Base-by-base conservation (phyloP, 2,797 vertebrate genomes). In the Chrosomus eos region DNA sequence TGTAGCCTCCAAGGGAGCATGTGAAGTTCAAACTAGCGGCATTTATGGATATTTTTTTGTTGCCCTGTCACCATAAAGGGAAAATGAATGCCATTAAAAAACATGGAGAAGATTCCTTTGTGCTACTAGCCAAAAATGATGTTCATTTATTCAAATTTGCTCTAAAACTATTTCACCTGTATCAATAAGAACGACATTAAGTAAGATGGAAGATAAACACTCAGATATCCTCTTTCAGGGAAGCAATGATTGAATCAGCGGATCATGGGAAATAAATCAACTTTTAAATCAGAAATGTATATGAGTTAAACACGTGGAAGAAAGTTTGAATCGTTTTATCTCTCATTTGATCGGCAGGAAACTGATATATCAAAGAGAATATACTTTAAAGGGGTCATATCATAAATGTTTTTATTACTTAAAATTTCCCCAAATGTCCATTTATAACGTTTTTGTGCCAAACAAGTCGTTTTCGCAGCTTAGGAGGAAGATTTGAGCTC, bases 141-240 rank as follows among this genome's bases (percentile, higher is more conserved):
- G 58, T 53, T 64, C 31, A 66, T 82, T 75, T 60, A 53, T 75
- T 66, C 58, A 48, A n/a, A 74, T 51, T 74, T 74, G 40, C 81
- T 66, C 33, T 36, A 36, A 75, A 82, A 21, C 16, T 26, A 80
- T 64, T 66, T 16, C 16, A 23, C 43, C 16, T 36, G 36, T 26
- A 26, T 62, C 19, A 82, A n/a, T 66, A 45, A 66, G 6, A 38
- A 74, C 0, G 31, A n/a, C 31, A 10, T 64, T 75, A 75, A 82
- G 40, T 64, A 38, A 51, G 43, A 82, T 16, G 71, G n/a, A 82
- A 48, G 58, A 38, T 74, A 82, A 75, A 82, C 28, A 66, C 21
- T 21, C 40, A 75, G 43, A 48, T 28, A 60, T 81, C 51, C 51
- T 72, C 51, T 45, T 81, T 81, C 53, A 51, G 38, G 4, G 45